Evolutionary conservation across 2,113 vertebrate species (phyloP).

Genomic region (Notiomystis cincta): DNA sequence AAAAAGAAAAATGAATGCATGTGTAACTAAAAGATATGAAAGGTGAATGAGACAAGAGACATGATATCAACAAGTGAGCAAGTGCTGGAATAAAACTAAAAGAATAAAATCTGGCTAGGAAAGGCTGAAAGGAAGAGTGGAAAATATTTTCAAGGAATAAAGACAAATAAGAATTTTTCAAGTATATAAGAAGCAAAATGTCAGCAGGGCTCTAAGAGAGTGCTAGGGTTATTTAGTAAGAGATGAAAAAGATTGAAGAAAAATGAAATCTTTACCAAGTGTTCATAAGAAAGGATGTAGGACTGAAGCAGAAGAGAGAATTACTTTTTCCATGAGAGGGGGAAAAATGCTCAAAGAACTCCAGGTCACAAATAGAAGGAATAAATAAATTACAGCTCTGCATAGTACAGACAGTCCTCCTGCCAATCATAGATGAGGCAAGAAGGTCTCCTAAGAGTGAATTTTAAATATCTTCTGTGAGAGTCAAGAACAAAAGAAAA

Average conservation of each 20-base stretch:
- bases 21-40: background rate
- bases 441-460: background rate
- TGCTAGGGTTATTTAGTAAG: slow-evolving; percentile 10
- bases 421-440: background rate
- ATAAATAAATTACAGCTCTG: slow-evolving; percentile 37
- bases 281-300: slow-evolving; percentile 23
- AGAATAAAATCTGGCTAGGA: background rate
- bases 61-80: background rate
- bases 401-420: background rate
- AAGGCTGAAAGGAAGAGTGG: background rate
- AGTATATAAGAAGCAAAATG: slow-evolving; percentile 12
- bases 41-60: background rate
- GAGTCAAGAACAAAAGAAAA: background rate
- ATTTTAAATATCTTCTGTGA: background rate
- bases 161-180: slow-evolving; percentile 36
- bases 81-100: background rate
- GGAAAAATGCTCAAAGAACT: background rate
- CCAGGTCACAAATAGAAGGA: background rate
- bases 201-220: slow-evolving; percentile 3
- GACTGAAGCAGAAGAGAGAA: slow-evolving; percentile 18
- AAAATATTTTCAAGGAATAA: slow-evolving; percentile 12
- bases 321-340: slow-evolving; percentile 4
- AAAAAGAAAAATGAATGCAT: background rate
- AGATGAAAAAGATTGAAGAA: slow-evolving; percentile 37
- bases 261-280: slow-evolving; percentile 36